These are phyloP conservation scores for Pluvialis apricaria DNA, from an alignment of 2,113 vertebrate genomes.

Conservation along the genomic window DNA sequence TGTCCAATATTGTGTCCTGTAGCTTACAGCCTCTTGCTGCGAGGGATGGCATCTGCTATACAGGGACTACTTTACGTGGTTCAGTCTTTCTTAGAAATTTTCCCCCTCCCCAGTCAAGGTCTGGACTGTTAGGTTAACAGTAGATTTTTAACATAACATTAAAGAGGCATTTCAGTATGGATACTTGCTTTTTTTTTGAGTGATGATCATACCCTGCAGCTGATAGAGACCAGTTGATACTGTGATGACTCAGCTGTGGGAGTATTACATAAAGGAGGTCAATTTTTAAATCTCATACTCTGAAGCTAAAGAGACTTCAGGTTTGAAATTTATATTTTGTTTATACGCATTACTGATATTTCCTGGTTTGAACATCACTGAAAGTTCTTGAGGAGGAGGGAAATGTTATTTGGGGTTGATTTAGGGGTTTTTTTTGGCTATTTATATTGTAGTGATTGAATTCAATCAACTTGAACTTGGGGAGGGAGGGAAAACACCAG, in stretches of 20 bases:
- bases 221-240: slow-evolving; percentile 35
- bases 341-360: background rate
- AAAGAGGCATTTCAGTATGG: background rate
- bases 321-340: background rate
- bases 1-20: background rate
- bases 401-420: background rate
- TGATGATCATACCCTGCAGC: background rate
- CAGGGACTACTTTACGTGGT: background rate
- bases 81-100: background rate
- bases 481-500: slow-evolving; percentile 1
- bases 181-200: background rate
- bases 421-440: background rate
- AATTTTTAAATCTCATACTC: background rate
- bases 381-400: background rate
- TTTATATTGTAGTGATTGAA: background rate
- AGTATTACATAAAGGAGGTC: slow-evolving; percentile 58
- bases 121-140: background rate
- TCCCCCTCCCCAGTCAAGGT: background rate
- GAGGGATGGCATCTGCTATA: background rate
- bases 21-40: background rate
- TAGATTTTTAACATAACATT: background rate
- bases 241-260: slow-evolving; percentile 51
- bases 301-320: background rate
- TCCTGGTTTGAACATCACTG: background rate
- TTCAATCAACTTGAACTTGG: background rate